These are phyloP conservation scores for Micromesistius poutassou DNA, from an alignment of 2,797 vertebrate genomes.

Conservation along the genomic window DNA sequence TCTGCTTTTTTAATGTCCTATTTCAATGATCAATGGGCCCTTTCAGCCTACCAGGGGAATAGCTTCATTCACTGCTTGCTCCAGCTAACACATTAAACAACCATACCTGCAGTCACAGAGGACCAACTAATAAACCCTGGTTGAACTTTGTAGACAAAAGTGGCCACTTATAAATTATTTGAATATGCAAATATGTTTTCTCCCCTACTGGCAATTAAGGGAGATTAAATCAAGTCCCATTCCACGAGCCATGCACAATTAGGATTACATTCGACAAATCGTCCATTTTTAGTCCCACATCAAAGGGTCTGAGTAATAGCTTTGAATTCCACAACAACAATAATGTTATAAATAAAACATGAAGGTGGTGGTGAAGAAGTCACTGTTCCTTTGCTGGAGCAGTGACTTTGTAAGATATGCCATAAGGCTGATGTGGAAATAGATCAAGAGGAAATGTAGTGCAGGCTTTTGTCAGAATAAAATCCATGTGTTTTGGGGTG, in stretches of 20 bases:
- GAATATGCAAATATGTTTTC: constrained; percentile 26
- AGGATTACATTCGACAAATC: constrained; percentile 36
- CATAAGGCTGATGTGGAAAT: constrained; percentile 11
- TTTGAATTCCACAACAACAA: constrained; percentile 25
- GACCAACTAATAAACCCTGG: constrained; percentile 15
- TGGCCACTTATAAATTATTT: constrained; percentile 23
- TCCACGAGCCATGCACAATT: constrained; percentile 23
- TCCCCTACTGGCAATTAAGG: constrained; percentile 17
- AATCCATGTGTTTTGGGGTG: neutral
- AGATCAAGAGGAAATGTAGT: neutral
- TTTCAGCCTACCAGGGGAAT: neutral
- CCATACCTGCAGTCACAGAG: neutral
- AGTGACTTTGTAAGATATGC: neutral
- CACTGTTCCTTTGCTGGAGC: constrained; percentile 10
- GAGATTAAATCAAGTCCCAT: constrained; percentile 40
- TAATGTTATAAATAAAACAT: constrained; percentile 28
- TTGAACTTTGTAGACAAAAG: constrained; percentile 25
- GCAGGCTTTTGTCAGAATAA: neutral
- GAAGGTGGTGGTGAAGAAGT: constrained; percentile 15
- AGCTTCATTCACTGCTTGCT: constrained; percentile 15
- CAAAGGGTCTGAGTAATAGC: constrained; percentile 30
- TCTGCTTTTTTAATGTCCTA: neutral
- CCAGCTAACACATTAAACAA: neutral
- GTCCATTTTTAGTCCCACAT: constrained; percentile 38
- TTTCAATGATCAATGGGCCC: constrained; percentile 2